Percentiles rank a stretch among this genome's conserved stretches.
Evolutionary conservation across 1,140 invertebrate genomes (phyloP).

Genomic region (Cyclargus thomasi): DNA sequence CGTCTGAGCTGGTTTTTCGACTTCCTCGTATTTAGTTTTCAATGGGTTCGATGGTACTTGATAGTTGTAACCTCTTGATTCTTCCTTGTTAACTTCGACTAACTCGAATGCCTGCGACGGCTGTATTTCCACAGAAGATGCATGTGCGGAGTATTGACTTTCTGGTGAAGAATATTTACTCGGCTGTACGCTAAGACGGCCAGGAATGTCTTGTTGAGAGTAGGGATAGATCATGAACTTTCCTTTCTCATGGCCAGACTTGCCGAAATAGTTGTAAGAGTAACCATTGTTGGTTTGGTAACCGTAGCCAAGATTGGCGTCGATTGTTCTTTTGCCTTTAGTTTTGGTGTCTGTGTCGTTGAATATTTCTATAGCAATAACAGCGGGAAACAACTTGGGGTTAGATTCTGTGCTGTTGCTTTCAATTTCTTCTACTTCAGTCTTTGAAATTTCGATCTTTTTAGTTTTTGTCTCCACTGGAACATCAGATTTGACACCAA

Average conservation of each 20-base stretch:
- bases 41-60: constrained; percentile 43
- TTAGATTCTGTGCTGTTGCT: constrained; percentile 29
- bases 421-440: constrained; percentile 15
- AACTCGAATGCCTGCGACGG: constrained; percentile 70
- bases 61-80: constrained; percentile 51
- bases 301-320: constrained; percentile 76
- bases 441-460: constrained; percentile 25
- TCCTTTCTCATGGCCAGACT: constrained; percentile 63
- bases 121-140: constrained; percentile 63
- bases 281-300: constrained; percentile 73
- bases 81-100: constrained; percentile 52
- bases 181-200: constrained; percentile 29
- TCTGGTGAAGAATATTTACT: constrained; percentile 28
- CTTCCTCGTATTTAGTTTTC: constrained; percentile 31
- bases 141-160: constrained; percentile 26
- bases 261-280: constrained; percentile 68
- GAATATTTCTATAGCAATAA: constrained; percentile 77
- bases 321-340: constrained; percentile 77
- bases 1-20: constrained; percentile 43
- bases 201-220: constrained; percentile 76
- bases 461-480: constrained; percentile 34
- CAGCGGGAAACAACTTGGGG: constrained; percentile 60
- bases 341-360: constrained; percentile 69
- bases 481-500: constrained; percentile 59
- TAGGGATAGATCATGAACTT: constrained; percentile 78